Evolutionary conservation across 2,888 invertebrate species (phyloP), one percentile per base, ranked within the genome.

Genomic region (Nomada fabriciana): DNA sequence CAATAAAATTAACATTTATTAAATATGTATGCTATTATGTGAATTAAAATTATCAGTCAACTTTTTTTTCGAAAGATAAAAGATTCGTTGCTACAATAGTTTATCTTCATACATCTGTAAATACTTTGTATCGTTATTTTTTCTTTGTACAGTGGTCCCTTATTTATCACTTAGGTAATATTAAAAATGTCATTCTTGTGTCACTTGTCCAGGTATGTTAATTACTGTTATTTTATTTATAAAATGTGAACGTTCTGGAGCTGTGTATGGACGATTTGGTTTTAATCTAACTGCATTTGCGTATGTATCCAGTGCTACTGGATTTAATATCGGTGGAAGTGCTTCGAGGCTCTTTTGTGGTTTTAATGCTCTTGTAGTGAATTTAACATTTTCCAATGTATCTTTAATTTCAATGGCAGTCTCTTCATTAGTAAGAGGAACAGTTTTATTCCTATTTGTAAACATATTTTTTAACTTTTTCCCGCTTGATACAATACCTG

Each of bases 201-300:
- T 86, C 77, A 91, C 90, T 88, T 91, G 91, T 72, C 91, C 91
- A 65, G 91, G 91, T 73, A 91, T 91, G 60, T 84, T 89, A 63
- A 85, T 83, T 74, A 88, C 63, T 59, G 85, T 80, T 70, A 86
- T 72, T 55, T 83, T 85, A 76, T 87, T 78, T 25, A 75, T n/a
- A 78, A 80, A 75, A 75, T 73, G 85, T 9, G 88, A 87, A 68
- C 84, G 80, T 74, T 80, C 88, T 53, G 92, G 92, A 23, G 92
- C 92, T 53, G 92, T 92, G 59, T 88, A 88, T n/a, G 92, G 92
- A 76, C 92, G 87, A 20, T 65, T 76, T 65, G 61, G 78, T 64
- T 75, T 87, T 10, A 61, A 67, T 60, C 61, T 69, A 69, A 75
- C 29, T 60, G 74, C 20, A 64, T 57, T 59, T 71, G 81, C 10